A percentile compares a stretch with the other conserved stretches of the same genome.
phyloP scores from a whole-genome alignment of 2,888 invertebrate genomes.

The Lochmaea crataegi region DNA sequence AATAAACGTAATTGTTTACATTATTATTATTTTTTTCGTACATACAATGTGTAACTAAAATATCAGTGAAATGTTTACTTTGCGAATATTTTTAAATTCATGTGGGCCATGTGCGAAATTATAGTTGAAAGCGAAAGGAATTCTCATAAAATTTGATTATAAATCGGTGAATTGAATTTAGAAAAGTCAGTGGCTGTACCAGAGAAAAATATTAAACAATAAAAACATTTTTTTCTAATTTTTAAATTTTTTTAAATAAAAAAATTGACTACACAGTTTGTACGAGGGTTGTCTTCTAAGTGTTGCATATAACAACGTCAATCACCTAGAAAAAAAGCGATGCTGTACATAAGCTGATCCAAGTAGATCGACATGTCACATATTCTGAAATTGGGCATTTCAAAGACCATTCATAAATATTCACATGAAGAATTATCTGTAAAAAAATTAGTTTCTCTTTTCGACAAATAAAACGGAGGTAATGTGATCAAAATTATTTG shows the following conservation, averaged over 20 bases:
- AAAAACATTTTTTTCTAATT: background rate
- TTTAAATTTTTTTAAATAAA: background rate
- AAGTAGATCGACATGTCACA: too few species aligned
- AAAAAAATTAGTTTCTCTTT: too few species aligned
- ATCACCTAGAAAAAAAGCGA: too few species aligned
- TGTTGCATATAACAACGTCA: too few species aligned
- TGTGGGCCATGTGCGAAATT: conserved; percentile 13
- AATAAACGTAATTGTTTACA: background rate
- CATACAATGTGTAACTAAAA: conserved; percentile 1
- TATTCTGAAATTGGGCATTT: too few species aligned
- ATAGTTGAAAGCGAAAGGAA: background rate
- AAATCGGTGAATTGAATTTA: background rate
- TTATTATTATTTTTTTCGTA: background rate
- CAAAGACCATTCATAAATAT: too few species aligned
- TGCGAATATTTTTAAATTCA: conserved; percentile 14
- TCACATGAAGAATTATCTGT: too few species aligned
- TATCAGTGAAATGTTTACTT: conserved; percentile 13
- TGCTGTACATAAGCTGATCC: too few species aligned
- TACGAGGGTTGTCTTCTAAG: too few species aligned
- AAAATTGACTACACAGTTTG: too few species aligned
- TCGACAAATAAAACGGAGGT: too few species aligned
- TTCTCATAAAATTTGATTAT: conserved; percentile 19
- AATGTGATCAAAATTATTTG: too few species aligned
- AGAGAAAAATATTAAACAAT: background rate
- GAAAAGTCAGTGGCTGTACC: background rate